A percentile compares a stretch with the other conserved stretches of the same genome.
These are phyloP conservation scores for Pinctada fucata DNA, from an alignment of 2,888 invertebrate species.

Conservation along the genomic window DNA sequence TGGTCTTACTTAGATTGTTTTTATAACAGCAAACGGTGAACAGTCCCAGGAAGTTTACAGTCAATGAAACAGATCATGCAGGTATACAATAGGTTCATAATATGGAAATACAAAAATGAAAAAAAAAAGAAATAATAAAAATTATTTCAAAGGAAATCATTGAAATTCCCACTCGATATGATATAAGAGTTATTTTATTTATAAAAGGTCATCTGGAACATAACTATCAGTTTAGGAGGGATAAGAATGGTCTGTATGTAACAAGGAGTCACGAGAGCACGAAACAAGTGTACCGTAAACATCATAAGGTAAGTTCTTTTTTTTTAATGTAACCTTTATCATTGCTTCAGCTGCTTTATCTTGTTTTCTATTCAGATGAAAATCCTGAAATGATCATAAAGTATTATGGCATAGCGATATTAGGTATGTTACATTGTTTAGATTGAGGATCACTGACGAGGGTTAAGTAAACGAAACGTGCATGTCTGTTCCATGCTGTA, in stretches of 20 bases:
- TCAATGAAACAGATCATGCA: constrained; percentile 8
- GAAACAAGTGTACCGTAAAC: constrained; percentile 11
- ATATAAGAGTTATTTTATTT: not conserved
- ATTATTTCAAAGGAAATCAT: no score
- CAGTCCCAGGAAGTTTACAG: not conserved
- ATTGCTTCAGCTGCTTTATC: not conserved
- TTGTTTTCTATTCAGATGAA: no score
- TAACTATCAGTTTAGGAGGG: constrained; percentile 10
- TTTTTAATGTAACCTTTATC: not conserved
- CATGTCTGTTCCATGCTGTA: no score
- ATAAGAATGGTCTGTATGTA: not conserved
- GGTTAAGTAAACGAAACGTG: no score
- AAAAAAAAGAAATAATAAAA: not conserved
- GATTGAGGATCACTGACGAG: no score
- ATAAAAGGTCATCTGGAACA: constrained; percentile 9
- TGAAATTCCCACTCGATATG: no score
- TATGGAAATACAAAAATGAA: no score
- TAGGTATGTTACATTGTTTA: no score
- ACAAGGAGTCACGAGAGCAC: constrained; percentile 4
- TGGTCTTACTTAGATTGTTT: no score
- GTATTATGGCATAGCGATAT: no score
- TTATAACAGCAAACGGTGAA: not conserved
- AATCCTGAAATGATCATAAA: no score
- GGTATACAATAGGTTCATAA: not conserved
- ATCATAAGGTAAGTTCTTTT: constrained; percentile 5